Conservation (phyloP, 1,140 invertebrate genomes). For the Saccostrea echinata region DNA sequence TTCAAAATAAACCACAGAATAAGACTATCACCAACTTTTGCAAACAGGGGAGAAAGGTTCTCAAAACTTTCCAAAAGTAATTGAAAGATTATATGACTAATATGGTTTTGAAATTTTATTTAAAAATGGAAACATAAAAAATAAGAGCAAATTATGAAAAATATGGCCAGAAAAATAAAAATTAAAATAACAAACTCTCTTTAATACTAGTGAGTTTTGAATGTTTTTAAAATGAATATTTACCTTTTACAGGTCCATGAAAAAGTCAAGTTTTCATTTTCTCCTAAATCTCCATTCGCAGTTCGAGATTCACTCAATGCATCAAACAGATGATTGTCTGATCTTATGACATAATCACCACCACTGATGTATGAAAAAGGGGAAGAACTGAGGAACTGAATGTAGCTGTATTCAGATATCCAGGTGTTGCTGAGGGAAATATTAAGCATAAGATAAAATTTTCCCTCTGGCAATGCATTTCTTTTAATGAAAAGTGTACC, state of each 20-base stretch:
- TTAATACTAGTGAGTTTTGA: too few species aligned
- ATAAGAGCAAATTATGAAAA: too few species aligned
- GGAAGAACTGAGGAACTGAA: neutral
- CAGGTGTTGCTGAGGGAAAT: neutral
- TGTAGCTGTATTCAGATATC: neutral
- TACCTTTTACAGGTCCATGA: conserved; percentile 1
- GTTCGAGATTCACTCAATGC: neutral
- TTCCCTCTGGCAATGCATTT: neutral
- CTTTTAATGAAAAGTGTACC: neutral
- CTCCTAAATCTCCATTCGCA: neutral
- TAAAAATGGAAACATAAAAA: too few species aligned
- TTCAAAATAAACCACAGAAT: too few species aligned
- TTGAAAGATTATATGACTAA: too few species aligned
- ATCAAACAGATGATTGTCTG: neutral
- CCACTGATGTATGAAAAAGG: neutral
- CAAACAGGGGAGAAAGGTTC: too few species aligned
- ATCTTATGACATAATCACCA: neutral
- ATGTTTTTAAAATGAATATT: too few species aligned
- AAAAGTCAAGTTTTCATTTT: conserved; percentile 12
- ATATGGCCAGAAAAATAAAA: too few species aligned
- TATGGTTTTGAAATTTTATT: too few species aligned
- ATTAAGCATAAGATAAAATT: neutral
- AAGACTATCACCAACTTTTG: too few species aligned
- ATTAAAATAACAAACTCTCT: too few species aligned
- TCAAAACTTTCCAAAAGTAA: too few species aligned